Evolutionary conservation across 2,888 invertebrate genomes (phyloP).

Genomic region (Hirtodrosophila duncani): DNA sequence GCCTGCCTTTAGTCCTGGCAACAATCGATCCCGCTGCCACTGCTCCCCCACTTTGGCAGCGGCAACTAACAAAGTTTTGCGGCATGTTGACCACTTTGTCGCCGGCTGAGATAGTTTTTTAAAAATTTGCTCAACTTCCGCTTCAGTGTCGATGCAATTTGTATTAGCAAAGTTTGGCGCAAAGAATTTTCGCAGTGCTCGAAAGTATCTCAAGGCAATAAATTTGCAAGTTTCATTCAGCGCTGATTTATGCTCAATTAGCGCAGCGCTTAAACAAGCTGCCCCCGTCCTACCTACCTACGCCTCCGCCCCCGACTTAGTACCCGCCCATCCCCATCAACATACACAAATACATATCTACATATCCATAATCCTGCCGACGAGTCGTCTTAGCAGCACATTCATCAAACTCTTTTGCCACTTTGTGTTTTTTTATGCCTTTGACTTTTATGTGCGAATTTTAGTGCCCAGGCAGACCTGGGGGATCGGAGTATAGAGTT

Average conservation of each 20-base stretch:
- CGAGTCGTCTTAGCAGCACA: slow-evolving; percentile 32
- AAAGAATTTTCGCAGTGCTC: slow-evolving; percentile 50
- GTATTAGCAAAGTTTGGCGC: slow-evolving; percentile 56
- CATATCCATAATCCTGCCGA: slow-evolving; percentile 43
- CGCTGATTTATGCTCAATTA: slow-evolving; percentile 68
- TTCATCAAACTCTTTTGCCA: slow-evolving; percentile 66
- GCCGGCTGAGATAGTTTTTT: slow-evolving; percentile 51
- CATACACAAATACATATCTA: slow-evolving; percentile 13
- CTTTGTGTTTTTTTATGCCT: slow-evolving; percentile 49
- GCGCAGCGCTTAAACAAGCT: slow-evolving; percentile 27
- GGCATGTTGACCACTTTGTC: slow-evolving; percentile 72
- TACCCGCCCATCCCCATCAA: slow-evolving; percentile 4
- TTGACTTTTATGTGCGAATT: slow-evolving; percentile 60
- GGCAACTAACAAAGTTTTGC: slow-evolving; percentile 62
- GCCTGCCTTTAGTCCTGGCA: too few species aligned
- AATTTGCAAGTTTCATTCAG: slow-evolving; percentile 42
- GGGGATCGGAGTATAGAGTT: too few species aligned
- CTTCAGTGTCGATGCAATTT: slow-evolving; percentile 67
- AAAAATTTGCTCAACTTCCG: slow-evolving; percentile 45
- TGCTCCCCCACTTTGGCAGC: slow-evolving; percentile 30
- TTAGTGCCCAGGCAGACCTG: slow-evolving; percentile 42
- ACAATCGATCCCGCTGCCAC: not conserved
- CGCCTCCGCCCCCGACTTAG: not conserved
- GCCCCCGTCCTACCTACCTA: not conserved
- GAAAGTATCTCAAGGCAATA: slow-evolving; percentile 49